Conservation (phyloP, 2,113 vertebrate species). For the Hypomesus transpacificus region DNA sequence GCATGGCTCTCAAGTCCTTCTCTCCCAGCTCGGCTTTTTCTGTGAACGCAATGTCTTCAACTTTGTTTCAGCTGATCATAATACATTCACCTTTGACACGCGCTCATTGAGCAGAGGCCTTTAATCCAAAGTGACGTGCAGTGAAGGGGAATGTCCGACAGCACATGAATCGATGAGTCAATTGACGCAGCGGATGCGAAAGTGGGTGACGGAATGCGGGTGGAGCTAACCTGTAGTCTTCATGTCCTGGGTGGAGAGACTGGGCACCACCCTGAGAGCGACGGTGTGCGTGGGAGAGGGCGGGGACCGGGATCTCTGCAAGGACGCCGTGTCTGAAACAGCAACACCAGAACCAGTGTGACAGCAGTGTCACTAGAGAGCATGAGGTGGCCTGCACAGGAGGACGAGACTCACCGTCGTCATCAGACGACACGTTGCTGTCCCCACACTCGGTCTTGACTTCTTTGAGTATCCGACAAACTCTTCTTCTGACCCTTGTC, state of each 20-base stretch:
- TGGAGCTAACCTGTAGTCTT: constrained; percentile 83
- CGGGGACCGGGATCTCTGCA: constrained; percentile 75
- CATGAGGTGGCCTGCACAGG: too few relatives aligned
- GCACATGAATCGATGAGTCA: too few relatives aligned
- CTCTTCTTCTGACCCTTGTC: constrained; percentile 78
- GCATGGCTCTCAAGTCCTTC: constrained; percentile 83
- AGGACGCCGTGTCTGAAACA: constrained; percentile 82
- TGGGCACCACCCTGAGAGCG: constrained; percentile 87
- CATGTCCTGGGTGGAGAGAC: constrained; percentile 91
- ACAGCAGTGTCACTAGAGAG: too few relatives aligned
- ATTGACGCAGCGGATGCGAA: background rate
- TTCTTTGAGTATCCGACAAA: constrained; percentile 86
- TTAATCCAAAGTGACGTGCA: too few relatives aligned
- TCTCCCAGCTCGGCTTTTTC: constrained; percentile 89
- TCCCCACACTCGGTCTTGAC: constrained; percentile 93
- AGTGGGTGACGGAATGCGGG: background rate
- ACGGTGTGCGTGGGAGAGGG: constrained; percentile 78
- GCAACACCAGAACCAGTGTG: background rate
- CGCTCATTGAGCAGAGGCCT: background rate
- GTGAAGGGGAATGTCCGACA: too few relatives aligned
- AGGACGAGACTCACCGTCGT: constrained; percentile 78
- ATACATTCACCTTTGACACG: background rate
- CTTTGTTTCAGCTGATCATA: background rate
- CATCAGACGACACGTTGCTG: constrained; percentile 87
- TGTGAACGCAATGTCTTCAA: constrained; percentile 49